A percentile compares a stretch with the other conserved stretches of the same genome.
phyloP scores from a whole-genome alignment of 2,113 vertebrate species.

The Thymallus thymallus region DNA sequence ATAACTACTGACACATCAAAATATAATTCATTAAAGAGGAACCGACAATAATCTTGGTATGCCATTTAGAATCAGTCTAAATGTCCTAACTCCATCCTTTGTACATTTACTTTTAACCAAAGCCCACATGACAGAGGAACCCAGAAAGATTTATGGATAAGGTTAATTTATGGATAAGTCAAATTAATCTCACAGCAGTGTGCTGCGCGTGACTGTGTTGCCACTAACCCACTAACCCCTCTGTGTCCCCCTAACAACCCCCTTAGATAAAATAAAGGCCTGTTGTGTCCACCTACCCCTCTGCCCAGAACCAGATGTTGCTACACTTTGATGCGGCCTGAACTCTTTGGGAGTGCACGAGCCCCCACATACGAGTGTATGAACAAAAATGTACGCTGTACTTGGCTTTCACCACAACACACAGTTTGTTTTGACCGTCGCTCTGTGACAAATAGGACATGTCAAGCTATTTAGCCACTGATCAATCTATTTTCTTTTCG shows the following conservation, averaged over 20 bases:
- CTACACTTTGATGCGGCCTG: constrained; percentile 84
- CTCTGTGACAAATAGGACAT: constrained; percentile 57
- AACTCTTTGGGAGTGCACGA: constrained; percentile 46
- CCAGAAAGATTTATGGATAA: constrained; percentile 50
- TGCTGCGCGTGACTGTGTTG: constrained; percentile 45
- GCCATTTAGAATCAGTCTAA: background rate
- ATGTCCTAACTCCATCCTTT: background rate
- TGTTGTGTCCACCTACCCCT: constrained; percentile 80
- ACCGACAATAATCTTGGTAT: background rate
- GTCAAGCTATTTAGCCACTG: constrained; percentile 37
- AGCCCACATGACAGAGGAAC: background rate
- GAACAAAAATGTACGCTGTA: constrained; percentile 41
- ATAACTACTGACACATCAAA: too few relatives aligned
- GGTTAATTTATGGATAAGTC: too few relatives aligned
- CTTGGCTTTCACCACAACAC: constrained; percentile 30
- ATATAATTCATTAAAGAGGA: background rate
- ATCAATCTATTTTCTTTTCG: constrained; percentile 42
- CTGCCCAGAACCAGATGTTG: constrained; percentile 90
- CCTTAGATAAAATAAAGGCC: constrained; percentile 60
- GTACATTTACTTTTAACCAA: background rate
- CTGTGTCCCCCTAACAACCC: constrained; percentile 31
- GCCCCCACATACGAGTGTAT: background rate
- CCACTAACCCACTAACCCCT: constrained; percentile 50
- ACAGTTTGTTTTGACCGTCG: constrained; percentile 14
- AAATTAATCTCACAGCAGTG: constrained; percentile 52